phyloP scores from a whole-genome alignment of 2,888 invertebrate genomes.

The Tipula lateralis region DNA sequence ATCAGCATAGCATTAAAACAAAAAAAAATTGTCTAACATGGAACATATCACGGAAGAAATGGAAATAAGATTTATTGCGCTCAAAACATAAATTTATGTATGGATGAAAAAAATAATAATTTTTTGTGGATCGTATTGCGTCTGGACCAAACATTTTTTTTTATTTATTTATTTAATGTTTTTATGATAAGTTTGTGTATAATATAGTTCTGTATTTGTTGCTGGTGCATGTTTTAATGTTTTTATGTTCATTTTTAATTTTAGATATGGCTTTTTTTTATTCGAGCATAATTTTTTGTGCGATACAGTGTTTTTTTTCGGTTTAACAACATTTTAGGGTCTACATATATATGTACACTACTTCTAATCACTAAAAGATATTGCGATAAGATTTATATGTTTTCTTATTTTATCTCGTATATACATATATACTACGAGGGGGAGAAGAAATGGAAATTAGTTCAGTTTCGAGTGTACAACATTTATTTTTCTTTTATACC shows the following conservation, averaged over 20 bases:
- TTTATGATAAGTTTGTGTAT: slow-evolving; percentile 24
- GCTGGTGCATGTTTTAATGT: slow-evolving; percentile 14
- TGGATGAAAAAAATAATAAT: background rate
- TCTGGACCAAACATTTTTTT: slow-evolving; percentile 28
- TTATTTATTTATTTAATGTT: background rate
- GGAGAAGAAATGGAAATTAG: background rate
- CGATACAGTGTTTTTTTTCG: background rate
- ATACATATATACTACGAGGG: background rate
- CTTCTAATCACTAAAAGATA: slow-evolving; percentile 1
- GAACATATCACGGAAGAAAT: slow-evolving; percentile 27
- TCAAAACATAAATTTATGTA: slow-evolving; percentile 11
- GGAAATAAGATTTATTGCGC: slow-evolving; percentile 26
- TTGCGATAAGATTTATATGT: slow-evolving; percentile 1
- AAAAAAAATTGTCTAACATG: background rate
- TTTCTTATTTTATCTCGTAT: background rate
- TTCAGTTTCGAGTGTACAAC: background rate
- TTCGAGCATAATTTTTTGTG: background rate
- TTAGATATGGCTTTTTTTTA: background rate
- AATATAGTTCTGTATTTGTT: background rate
- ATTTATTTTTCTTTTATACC: background rate
- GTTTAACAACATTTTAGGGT: no score
- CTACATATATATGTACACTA: background rate
- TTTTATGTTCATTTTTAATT: slow-evolving; percentile 7
- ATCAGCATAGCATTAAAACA: background rate
- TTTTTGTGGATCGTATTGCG: slow-evolving; percentile 25